Percentiles rank a stretch among this genome's conserved stretches.
Evolutionary conservation across 2,113 vertebrate genomes (phyloP).

Genomic region (Brachyistius frenatus): DNA sequence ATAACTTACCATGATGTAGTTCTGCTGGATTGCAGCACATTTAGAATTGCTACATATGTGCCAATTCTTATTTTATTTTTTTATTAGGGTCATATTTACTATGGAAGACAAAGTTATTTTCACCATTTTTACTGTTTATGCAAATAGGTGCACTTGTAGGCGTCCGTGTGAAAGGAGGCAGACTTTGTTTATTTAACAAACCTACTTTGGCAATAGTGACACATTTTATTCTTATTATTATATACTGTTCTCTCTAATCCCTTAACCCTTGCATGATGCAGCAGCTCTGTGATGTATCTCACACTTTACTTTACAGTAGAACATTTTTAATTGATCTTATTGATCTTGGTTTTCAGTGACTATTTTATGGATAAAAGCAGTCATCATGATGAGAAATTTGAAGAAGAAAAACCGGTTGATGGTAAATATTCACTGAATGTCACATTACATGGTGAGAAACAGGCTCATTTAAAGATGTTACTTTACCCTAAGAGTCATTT

Average conservation of each 20-base stretch:
- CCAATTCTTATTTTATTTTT: slow-evolving; percentile 42
- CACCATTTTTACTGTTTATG: slow-evolving; percentile 16
- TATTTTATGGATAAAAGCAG: neutral
- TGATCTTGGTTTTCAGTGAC: neutral
- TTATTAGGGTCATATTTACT: slow-evolving; percentile 33
- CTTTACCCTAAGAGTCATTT: neutral
- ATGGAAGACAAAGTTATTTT: slow-evolving; percentile 31
- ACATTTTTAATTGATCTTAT: no score
- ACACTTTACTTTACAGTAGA: neutral
- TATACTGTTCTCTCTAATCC: neutral
- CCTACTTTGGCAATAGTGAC: slow-evolving; percentile 5
- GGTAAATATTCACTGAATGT: neutral
- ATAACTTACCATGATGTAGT: slow-evolving; percentile 59
- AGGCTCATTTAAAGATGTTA: neutral
- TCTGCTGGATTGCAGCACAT: slow-evolving; percentile 53
- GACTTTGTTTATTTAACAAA: slow-evolving; percentile 11
- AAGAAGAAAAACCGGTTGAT: neutral
- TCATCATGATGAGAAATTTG: neutral
- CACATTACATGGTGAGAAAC: no score
- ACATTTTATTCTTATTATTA: neutral
- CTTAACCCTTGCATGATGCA: neutral
- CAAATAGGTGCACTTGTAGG: slow-evolving; percentile 5
- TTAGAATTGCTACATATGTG: slow-evolving; percentile 39
- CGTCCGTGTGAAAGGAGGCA: slow-evolving; percentile 17
- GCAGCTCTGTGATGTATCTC: slow-evolving; percentile 10